These are phyloP conservation scores for Ophion ellenae DNA, from an alignment of 2,888 invertebrate species.

Conservation along the genomic window DNA sequence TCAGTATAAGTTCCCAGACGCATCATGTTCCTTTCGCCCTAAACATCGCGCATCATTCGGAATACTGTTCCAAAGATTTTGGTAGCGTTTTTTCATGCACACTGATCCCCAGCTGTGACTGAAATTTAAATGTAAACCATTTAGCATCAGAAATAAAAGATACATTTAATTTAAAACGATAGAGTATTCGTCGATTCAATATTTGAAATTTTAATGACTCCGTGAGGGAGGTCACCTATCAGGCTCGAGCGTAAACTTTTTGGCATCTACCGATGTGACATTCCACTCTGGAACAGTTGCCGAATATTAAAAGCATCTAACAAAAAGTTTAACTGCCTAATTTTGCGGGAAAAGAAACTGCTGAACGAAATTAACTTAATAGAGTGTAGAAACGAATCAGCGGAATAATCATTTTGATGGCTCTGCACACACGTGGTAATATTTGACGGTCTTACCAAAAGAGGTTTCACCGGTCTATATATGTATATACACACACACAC, in stretches of 20 bases:
- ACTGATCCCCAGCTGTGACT: no score
- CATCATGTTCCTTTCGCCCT: no score
- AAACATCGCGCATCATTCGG: no score
- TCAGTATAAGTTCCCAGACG: no score
- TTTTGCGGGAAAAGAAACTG: conserved; percentile 12
- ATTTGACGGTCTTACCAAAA: conserved; percentile 13
- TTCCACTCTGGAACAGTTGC: background rate
- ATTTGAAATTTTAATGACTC: no score
- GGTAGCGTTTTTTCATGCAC: no score
- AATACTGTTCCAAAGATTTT: no score
- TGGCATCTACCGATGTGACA: no score
- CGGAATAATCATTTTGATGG: conserved; percentile 26
- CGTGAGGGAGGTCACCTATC: background rate
- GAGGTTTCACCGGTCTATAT: conserved; percentile 6
- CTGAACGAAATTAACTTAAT: conserved; percentile 16
- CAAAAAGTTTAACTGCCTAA: background rate
- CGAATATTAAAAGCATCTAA: conserved; percentile 1
- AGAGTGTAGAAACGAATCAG: conserved; percentile 26
- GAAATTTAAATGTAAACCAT: no score
- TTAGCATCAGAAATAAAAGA: no score
- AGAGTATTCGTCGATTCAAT: no score
- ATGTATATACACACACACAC: background rate
- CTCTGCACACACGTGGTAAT: conserved; percentile 17
- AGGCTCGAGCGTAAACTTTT: background rate
- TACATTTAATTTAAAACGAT: no score